Evolutionary conservation across 2,113 vertebrate genomes (phyloP), one percentile per base, ranked within the genome.

Genomic region (Triplophysa dalaica): DNA sequence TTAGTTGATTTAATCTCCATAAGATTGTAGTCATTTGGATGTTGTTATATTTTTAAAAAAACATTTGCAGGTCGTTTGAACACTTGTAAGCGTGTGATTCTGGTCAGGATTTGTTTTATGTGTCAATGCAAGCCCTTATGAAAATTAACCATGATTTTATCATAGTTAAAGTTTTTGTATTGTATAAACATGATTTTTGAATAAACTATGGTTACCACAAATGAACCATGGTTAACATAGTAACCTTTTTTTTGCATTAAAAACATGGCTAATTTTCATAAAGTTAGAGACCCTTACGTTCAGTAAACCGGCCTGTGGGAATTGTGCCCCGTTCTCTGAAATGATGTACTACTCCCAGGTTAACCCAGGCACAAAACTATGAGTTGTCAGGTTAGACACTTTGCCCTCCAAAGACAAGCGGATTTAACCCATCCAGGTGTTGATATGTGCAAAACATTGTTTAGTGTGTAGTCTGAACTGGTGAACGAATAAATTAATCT

Each of bases 311-410:
- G 68, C 84, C 83, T 82, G 82, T 86, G 82, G 78, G 84, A 89
- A 86, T 84, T 87, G 85, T 85, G 86, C 86, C 73, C 45, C 11
- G 41, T n/a, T 72, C 58, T 38, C n/a, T 6, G 29, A 74, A 72
- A 38, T 68, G 76, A 67, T 50, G 77, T 68, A 75, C 66, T 22
- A 8, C 22, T 8, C 24, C 26, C 22, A 63, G 61, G 61, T 63
- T 63, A 26, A 24, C 52, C 21, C 70, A 52, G 61, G 24, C 24
- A 29, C 61, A 29, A 63, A 63, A 24, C 61, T 63, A 63, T 58
- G 61, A 24, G 61, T 26, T 62, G 61, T 62, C 7, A 76, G 24
- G 43, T 43, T 52, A 64, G 43, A 65, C 14, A 65, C 43, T 21
- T 48, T 64, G 17, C 78, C 67, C 69, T 64, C 78, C 45, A 38